Evolutionary conservation across 1,140 invertebrate species (phyloP).

Genomic region (Drosophila willistoni): DNA sequence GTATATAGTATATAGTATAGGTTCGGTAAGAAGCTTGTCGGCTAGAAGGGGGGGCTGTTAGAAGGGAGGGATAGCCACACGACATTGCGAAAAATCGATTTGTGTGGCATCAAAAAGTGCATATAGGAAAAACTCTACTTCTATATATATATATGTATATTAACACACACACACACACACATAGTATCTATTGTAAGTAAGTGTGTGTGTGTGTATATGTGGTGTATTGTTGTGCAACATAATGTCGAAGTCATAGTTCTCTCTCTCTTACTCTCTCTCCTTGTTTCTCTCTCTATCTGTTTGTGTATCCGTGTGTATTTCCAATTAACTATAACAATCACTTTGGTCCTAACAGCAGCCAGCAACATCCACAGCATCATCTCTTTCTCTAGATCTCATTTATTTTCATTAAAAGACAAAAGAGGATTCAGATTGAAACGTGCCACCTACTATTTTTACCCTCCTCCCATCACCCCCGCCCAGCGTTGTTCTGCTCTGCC

Average conservation of each 20-base stretch:
- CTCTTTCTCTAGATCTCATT: slow-evolving; percentile 1
- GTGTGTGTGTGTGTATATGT: slow-evolving; percentile 1
- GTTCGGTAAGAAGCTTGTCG: too few relatives aligned
- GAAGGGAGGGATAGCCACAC: slow-evolving; percentile 22
- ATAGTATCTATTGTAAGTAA: slow-evolving; percentile 7
- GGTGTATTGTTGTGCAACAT: slow-evolving; percentile 65
- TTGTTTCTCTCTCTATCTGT: background rate
- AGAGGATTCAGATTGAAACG: slow-evolving; percentile 43
- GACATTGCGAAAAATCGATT: slow-evolving; percentile 70
- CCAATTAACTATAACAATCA: slow-evolving; percentile 62
- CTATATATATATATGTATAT: slow-evolving; percentile 15
- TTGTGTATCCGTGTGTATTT: slow-evolving; percentile 35
- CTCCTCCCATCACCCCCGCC: background rate
- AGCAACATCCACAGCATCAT: slow-evolving; percentile 8
- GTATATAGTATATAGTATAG: background rate
- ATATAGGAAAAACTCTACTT: slow-evolving; percentile 42
- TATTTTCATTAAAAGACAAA: slow-evolving; percentile 15
- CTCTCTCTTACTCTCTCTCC: too few relatives aligned
- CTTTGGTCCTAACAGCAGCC: background rate
- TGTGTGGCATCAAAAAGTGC: slow-evolving; percentile 79
- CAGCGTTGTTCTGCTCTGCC: background rate
- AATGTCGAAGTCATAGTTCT: slow-evolving; percentile 54
- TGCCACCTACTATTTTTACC: background rate
- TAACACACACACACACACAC: background rate
- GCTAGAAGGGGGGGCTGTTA: background rate